phyloP scores from a whole-genome alignment of 2,113 vertebrate species.

The Rhinogobius similis region DNA sequence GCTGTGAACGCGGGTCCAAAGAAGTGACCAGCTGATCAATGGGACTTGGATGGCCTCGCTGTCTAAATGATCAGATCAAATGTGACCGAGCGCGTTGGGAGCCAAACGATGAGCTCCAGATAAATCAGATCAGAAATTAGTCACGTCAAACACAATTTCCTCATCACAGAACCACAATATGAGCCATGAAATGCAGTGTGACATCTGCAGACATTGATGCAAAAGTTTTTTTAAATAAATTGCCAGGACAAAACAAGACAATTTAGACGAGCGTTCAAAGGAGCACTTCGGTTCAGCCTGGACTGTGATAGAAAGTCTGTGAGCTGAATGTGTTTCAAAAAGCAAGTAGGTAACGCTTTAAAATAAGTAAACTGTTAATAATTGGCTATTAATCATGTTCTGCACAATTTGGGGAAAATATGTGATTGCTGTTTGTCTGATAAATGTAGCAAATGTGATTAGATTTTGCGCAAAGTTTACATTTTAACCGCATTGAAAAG shows the following conservation, averaged over 20 bases:
- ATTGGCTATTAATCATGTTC: too few species aligned
- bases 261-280: background rate
- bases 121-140: conserved; percentile 40
- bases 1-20: background rate
- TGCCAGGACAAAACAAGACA: conserved; percentile 3
- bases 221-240: background rate
- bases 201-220: conserved; percentile 11
- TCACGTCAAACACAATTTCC: conserved; percentile 42
- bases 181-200: conserved; percentile 24
- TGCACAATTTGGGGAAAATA: too few species aligned
- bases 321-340: too few species aligned
- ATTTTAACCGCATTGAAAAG: too few species aligned
- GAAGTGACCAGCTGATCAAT: conserved; percentile 2
- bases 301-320: background rate
- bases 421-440: too few species aligned
- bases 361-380: too few species aligned
- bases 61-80: conserved; percentile 19
- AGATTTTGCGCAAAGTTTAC: too few species aligned
- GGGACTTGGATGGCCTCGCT: conserved; percentile 10
- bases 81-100: conserved; percentile 23
- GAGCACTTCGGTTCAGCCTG: background rate
- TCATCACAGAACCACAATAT: conserved; percentile 13
- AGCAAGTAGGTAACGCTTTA: too few species aligned
- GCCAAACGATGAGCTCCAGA: conserved; percentile 30
- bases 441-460: too few species aligned